Evolutionary conservation across 2,113 vertebrate species (phyloP), one percentile per base, ranked within the genome.

Genomic region (Psephotus haematonotus): DNA sequence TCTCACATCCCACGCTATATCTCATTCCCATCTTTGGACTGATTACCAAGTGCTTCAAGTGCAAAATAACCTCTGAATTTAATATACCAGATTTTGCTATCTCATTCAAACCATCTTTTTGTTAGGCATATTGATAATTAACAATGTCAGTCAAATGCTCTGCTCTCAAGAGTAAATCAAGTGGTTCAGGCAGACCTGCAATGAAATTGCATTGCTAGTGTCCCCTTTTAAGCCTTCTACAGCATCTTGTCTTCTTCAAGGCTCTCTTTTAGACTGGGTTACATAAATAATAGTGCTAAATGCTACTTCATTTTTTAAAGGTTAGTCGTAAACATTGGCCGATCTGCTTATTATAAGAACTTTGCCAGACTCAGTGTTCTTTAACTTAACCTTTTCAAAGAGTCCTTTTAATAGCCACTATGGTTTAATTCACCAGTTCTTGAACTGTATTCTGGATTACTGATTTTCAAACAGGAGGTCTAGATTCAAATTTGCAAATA

Each of bases 61-160:
- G 44, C 75, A 85, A 91, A 89, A 57, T 89, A 92, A 79, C 81
- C 52, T 89, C 89, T 89, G 81, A 91, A 68, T 92, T 81, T 84
- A 59, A 72, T 88, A 65, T 52, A 75, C 31, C 44, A 60, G 52
- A 44, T 62, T 71, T 59, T 87, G 63, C 44, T 79, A 14, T 65
- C 75, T 77, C 17, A 43, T 64, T 90, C 64, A 84, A 92, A 71
- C 29, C 10, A 6, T 52, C 13, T 62, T 16, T 88, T 82, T 76
- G 27, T 17, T 70, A 91, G 43, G n/a, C 20, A 80, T 10, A 13
- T 50, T 90, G 85, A 53, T 86, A 74, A 31, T 76, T 64, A 70
- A 8, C 17, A 35, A 14, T 75, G 83, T 50, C 6, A 62, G 37
- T 74, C n/a, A 83, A 88, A 92, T 81, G 80, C 57, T 82, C 82